Percentiles rank a stretch among this genome's conserved stretches.
Evolutionary conservation across 2,888 invertebrate genomes (phyloP).

Genomic region (Tanypteryx hageni): DNA sequence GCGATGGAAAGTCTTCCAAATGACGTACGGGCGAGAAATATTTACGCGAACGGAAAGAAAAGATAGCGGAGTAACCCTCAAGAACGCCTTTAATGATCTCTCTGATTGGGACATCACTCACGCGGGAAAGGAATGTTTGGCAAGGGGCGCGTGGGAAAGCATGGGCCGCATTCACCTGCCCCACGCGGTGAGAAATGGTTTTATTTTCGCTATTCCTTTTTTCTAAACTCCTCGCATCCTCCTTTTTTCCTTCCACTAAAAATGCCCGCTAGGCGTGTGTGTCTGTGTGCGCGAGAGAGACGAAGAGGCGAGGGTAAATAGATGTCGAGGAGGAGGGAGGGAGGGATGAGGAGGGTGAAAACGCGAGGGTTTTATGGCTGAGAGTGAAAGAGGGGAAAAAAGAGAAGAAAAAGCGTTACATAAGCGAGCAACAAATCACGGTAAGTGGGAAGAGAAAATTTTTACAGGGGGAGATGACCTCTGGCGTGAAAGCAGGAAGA

Average conservation of each 20-base stretch:
- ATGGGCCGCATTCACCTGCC: slow-evolving; percentile 53
- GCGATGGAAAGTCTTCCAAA: neutral
- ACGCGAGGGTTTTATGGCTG: neutral
- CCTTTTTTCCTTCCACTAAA: neutral
- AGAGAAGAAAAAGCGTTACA: neutral
- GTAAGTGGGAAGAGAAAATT: neutral
- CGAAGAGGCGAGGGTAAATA: neutral
- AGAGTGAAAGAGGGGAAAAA: neutral
- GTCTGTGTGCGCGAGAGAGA: neutral
- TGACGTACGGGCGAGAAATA: neutral
- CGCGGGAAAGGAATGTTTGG: neutral
- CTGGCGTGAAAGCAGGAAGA: too few species aligned
- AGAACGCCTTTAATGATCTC: slow-evolving; percentile 24
- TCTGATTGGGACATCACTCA: slow-evolving; percentile 24
- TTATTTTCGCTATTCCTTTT: slow-evolving; percentile 28
- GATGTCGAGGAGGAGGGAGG: neutral
- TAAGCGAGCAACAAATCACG: slow-evolving; percentile 31
- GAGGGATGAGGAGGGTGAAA: neutral
- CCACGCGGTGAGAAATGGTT: slow-evolving; percentile 40
- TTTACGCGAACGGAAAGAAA: neutral
- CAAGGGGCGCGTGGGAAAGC: slow-evolving; percentile 4
- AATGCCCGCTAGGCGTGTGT: neutral
- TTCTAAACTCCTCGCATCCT: neutral
- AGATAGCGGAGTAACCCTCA: neutral
- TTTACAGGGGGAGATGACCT: neutral